Evolutionary conservation across 2,113 vertebrate species (phyloP).

Genomic region (Peromyscus leucopus): DNA sequence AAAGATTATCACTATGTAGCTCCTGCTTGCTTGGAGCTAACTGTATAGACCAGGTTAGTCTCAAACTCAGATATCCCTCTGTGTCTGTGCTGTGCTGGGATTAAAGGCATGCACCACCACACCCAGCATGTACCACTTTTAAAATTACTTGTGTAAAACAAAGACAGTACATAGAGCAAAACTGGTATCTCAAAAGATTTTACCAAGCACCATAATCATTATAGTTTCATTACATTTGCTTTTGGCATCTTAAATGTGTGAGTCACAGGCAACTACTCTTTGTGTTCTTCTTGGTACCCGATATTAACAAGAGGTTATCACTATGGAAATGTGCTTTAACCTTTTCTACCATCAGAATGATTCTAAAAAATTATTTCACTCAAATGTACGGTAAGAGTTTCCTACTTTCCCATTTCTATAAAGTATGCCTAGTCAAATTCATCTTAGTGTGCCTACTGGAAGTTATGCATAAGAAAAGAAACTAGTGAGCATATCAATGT

Average conservation of each 20-base stretch:
- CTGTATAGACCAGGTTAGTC: not conserved
- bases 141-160: not conserved
- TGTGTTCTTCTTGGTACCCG: not conserved
- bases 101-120: not conserved
- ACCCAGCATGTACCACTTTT: not conserved
- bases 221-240: not conserved
- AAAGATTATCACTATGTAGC: not conserved
- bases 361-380: constrained; percentile 1
- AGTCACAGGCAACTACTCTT: not conserved
- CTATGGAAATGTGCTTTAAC: not conserved
- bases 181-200: not conserved
- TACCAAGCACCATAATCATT: not conserved
- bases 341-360: not conserved
- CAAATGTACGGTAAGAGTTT: not conserved
- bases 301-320: not conserved
- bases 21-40: not conserved
- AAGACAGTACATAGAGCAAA: not conserved
- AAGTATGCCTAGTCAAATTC: not conserved
- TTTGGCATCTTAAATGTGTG: not conserved
- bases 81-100: not conserved
- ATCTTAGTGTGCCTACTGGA: not conserved
- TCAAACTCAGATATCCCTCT: not conserved
- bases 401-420: not conserved
- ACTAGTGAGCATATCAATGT: not conserved
- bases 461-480: not conserved